These are phyloP conservation scores for Trichonephila inaurata DNA, from an alignment of 1,140 invertebrate species.

Conservation along the genomic window DNA sequence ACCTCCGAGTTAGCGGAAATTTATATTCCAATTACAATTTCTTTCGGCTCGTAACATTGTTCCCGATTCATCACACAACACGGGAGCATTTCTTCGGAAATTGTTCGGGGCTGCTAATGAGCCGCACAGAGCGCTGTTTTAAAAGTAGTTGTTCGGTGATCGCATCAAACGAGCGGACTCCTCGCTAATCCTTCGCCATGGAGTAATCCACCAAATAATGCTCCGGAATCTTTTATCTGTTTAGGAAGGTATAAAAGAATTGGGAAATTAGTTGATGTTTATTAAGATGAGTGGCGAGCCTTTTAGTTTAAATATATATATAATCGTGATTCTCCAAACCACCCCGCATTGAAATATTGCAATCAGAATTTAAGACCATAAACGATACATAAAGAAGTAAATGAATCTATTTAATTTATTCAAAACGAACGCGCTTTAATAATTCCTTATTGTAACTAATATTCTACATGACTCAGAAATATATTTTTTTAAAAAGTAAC, in stretches of 20 bases:
- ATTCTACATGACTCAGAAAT: not conserved
- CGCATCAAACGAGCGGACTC: not conserved
- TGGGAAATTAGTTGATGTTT: constrained; percentile 62
- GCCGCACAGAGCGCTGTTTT: not conserved
- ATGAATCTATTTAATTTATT: not conserved
- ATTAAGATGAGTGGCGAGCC: not conserved
- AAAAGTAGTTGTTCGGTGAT: not conserved
- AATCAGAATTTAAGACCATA: not conserved
- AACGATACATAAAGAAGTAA: not conserved
- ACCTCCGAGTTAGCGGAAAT: constrained; percentile 28
- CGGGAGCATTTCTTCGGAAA: constrained; percentile 33
- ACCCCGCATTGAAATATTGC: not conserved
- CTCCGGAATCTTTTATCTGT: constrained; percentile 58
- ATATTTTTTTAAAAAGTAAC: too few species aligned
- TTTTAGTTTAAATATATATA: constrained; percentile 5
- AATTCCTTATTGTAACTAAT: not conserved
- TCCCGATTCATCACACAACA: constrained; percentile 59
- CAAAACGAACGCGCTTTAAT: not conserved
- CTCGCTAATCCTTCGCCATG: constrained; percentile 31
- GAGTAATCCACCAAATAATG: constrained; percentile 54
- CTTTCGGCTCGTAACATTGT: constrained; percentile 53
- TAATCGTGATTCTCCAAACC: not conserved
- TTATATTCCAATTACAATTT: constrained; percentile 73
- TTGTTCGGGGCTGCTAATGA: constrained; percentile 68
- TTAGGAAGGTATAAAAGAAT: constrained; percentile 17